A percentile compares a stretch with the other conserved stretches of the same genome.
Evolutionary conservation across 2,888 invertebrate genomes (phyloP).

Genomic region (Dasypogon diadema): DNA sequence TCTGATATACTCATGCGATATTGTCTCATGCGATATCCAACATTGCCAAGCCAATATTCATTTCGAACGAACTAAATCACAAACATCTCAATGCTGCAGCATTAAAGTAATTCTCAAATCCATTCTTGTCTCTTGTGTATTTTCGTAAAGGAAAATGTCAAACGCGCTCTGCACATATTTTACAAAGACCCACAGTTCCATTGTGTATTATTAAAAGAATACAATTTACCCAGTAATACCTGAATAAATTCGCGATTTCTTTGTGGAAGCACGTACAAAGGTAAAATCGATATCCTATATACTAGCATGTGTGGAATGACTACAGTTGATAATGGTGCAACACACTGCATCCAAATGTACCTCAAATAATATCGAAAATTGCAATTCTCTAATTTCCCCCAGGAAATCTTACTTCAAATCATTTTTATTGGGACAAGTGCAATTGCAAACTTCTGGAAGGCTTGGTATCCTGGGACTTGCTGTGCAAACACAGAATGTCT

Average conservation of each 20-base stretch:
- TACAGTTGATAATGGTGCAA: constrained; percentile 9
- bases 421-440: constrained; percentile 47
- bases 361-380: constrained; percentile 37
- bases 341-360: constrained; percentile 44
- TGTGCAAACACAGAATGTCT: constrained; percentile 36
- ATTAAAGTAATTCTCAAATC: no score
- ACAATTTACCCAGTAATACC: constrained; percentile 4
- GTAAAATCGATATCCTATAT: constrained; percentile 7
- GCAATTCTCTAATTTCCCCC: constrained; percentile 49
- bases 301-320: background rate
- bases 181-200: background rate
- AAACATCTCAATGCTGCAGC: no score
- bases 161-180: background rate
- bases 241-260: background rate
- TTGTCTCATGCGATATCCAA: no score
- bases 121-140: no score
- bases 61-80: no score
- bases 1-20: no score
- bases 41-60: no score
- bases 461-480: constrained; percentile 4
- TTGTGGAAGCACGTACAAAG: background rate
- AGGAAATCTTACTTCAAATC: constrained; percentile 50
- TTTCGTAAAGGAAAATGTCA: background rate
- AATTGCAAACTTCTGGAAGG: constrained; percentile 39
- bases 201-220: constrained; percentile 31